phyloP scores from a whole-genome alignment of 2,888 invertebrate genomes.

The Tenthredo notha region DNA sequence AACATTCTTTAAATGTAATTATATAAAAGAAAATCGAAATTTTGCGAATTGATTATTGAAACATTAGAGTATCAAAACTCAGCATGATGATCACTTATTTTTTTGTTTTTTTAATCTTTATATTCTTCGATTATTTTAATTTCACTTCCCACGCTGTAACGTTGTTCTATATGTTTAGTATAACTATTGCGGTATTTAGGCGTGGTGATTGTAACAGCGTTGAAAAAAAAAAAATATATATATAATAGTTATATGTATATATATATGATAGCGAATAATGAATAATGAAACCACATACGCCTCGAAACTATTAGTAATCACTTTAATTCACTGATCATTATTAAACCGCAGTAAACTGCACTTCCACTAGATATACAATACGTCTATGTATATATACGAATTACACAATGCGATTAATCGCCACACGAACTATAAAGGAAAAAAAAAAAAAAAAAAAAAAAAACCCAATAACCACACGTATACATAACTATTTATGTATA shows the following conservation, averaged over 20 bases:
- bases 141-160: neutral
- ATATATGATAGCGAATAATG: neutral
- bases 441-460: neutral
- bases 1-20: constrained; percentile 66
- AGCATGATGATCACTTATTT: neutral
- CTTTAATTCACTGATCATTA: neutral
- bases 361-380: neutral
- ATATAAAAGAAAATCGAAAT: neutral
- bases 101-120: neutral
- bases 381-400: neutral
- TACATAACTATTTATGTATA: neutral
- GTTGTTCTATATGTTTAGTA: too few species aligned
- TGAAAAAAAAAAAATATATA: neutral
- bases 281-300: neutral
- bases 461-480: neutral
- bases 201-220: neutral
- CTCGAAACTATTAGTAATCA: constrained; percentile 8
- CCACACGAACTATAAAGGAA: neutral
- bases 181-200: neutral
- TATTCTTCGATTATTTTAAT: neutral
- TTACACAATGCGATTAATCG: neutral
- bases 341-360: neutral
- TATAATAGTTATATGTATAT: neutral
- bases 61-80: neutral
- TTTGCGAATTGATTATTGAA: neutral